Conservation (phyloP, 2,888 invertebrate genomes). For the Morpho helenor region DNA sequence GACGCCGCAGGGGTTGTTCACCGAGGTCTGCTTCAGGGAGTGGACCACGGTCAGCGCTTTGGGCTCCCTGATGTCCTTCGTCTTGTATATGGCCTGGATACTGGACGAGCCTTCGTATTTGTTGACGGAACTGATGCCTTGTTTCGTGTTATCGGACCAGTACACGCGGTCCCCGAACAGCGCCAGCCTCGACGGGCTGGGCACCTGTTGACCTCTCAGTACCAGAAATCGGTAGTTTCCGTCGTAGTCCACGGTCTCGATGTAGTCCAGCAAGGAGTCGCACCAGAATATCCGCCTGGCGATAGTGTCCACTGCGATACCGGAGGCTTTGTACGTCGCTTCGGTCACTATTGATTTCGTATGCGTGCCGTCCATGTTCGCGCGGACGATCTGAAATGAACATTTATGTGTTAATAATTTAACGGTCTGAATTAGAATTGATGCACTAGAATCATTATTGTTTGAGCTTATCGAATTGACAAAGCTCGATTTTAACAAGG, state of each 20-base stretch:
- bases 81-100: slow-evolving; percentile 88
- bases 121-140: slow-evolving; percentile 92
- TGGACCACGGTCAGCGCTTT: slow-evolving; percentile 92
- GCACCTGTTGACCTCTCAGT: slow-evolving; percentile 89
- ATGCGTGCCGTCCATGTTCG: slow-evolving; percentile 96
- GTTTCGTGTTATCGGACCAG: slow-evolving; percentile 95
- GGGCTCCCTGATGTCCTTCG: slow-evolving; percentile 89
- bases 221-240: slow-evolving; percentile 90
- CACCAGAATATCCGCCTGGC: slow-evolving; percentile 97
- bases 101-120: slow-evolving; percentile 90
- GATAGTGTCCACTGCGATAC: slow-evolving; percentile 94
- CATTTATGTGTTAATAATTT: too few relatives aligned
- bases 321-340: slow-evolving; percentile 96
- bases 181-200: slow-evolving; percentile 90
- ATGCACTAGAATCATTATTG: too few relatives aligned
- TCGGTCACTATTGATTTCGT: slow-evolving; percentile 91
- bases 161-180: slow-evolving; percentile 92
- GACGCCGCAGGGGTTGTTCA: slow-evolving; percentile 90
- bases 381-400: slow-evolving; percentile 81
- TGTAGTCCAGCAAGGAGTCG: slow-evolving; percentile 95
- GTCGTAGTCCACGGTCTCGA: slow-evolving; percentile 96
- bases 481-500: too few relatives aligned
- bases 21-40: slow-evolving; percentile 85
- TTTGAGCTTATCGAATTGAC: too few relatives aligned
- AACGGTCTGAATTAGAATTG: too few relatives aligned